A percentile compares a stretch with the other conserved stretches of the same genome.
Conservation (phyloP, 2,797 vertebrate species). For the Crocidura indochinensis region DNA sequence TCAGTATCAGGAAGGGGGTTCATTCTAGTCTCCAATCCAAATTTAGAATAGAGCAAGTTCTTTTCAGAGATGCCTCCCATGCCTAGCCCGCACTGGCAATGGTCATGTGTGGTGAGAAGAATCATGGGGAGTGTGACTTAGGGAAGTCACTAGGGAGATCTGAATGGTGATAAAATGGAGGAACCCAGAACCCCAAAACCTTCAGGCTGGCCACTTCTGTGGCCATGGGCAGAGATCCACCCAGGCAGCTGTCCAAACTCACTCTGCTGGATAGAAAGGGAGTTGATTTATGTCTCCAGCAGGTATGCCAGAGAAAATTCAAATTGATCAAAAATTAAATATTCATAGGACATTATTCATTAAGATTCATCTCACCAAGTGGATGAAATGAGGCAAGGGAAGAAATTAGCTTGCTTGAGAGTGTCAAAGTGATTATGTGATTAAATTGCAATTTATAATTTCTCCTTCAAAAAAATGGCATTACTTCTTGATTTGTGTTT, state of each 20-base stretch:
- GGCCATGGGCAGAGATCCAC: conserved; percentile 39
- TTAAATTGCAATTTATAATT: conserved; percentile 96
- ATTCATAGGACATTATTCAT: conserved; percentile 93
- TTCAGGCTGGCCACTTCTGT: conserved; percentile 2
- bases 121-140: not conserved
- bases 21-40: conserved; percentile 6
- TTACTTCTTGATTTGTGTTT: conserved; percentile 91
- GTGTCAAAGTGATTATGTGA: conserved; percentile 95
- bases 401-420: conserved; percentile 95
- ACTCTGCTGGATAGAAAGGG: conserved; percentile 56
- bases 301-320: conserved; percentile 88
- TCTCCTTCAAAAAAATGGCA: conserved; percentile 91
- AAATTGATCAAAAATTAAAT: conserved; percentile 92
- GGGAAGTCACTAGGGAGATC: not conserved
- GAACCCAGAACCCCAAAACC: conserved; percentile 3
- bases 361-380: conserved; percentile 93
- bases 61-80: not conserved
- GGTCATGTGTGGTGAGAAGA: not conserved
- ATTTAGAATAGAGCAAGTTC: not conserved
- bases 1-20: not conserved
- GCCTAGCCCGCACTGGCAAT: conserved; percentile 13
- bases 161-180: not conserved
- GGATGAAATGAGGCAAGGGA: conserved; percentile 93
- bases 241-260: conserved; percentile 71
- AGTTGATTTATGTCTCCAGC: conserved; percentile 85